Evolutionary conservation across 2,113 vertebrate species (phyloP), one percentile per base, ranked within the genome.

Genomic region (Indicator maculatus): DNA sequence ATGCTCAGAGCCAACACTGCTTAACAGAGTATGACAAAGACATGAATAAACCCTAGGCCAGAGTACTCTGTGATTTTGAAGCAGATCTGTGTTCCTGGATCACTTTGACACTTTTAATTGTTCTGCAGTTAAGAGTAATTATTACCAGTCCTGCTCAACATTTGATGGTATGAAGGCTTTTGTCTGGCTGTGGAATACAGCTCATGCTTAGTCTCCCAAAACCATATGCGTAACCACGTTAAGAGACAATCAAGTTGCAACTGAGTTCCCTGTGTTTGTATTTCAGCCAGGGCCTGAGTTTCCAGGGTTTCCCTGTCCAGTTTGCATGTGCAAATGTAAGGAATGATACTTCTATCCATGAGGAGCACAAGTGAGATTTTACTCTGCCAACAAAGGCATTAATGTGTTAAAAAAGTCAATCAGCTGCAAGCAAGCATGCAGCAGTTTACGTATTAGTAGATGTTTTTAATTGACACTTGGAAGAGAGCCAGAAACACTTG

Each of bases 391-490:
- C 30, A 59, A 79, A 83, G 41, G 36, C 36, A 70, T 80, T 60
- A 66, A 12, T 41, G 12, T 86, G n/a, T 69, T 80, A 55, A 71
- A 52, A 44, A 66, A 86, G 36, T 93, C 27, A 20, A 50, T 76
- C 85, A 85, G 31, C 67, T 69, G 61, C 53, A 94, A 93, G 70
- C 27, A 47, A 93, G 70, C 27, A 47, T 80, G 39, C 74, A 83
- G 86, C 69, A 26, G 50, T 73, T 91, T 82, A 23, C 30, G 18
- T 82, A 41, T 76, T 87, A 80, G 16, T 72, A 8, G 36, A 15
- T 77, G 55, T 9, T 80, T 92, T 89, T 82, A 88, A 88, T 91
- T 92, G 93, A 84, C 38, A 11, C 41, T 74, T 58, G 61, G 61
- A 70, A 69, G 31, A 58, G 47, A 44, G 55, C 2, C 2, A 89